phyloP scores from a whole-genome alignment of 1,140 invertebrate genomes.

The Drosophila grimshawi region DNA sequence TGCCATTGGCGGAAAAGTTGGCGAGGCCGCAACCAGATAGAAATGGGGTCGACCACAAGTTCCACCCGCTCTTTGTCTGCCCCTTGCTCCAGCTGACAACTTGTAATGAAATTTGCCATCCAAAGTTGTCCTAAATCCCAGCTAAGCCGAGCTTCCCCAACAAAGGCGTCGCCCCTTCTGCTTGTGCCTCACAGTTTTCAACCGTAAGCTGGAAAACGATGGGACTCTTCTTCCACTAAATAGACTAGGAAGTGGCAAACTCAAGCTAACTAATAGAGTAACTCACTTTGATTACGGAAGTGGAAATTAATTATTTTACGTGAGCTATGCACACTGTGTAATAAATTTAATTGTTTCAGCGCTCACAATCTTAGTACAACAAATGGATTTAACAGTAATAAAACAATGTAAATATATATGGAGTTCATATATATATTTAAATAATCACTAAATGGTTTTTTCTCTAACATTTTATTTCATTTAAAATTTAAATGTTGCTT shows the following conservation, averaged over 20 bases:
- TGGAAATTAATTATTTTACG: slow-evolving; percentile 79
- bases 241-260: background rate
- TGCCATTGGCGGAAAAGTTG: background rate
- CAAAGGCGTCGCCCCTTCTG: background rate
- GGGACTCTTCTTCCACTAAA: background rate
- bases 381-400: slow-evolving; percentile 8
- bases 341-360: slow-evolving; percentile 35
- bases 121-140: slow-evolving; percentile 50
- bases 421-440: too few species aligned
- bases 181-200: slow-evolving; percentile 14
- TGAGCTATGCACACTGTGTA: slow-evolving; percentile 68
- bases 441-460: too few species aligned
- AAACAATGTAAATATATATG: background rate
- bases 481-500: too few species aligned
- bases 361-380: slow-evolving; percentile 21
- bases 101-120: slow-evolving; percentile 56
- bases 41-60: slow-evolving; percentile 4
- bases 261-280: slow-evolving; percentile 43
- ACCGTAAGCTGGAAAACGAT: slow-evolving; percentile 14
- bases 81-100: slow-evolving; percentile 24
- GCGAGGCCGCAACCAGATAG: slow-evolving; percentile 6
- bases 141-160: slow-evolving; percentile 42
- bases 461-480: too few species aligned
- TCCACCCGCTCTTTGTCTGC: background rate
- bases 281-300: slow-evolving; percentile 67